A percentile compares a stretch with the other conserved stretches of the same genome.
Conservation (phyloP, 2,888 invertebrate genomes). For the Ypsolopha scabrella region DNA sequence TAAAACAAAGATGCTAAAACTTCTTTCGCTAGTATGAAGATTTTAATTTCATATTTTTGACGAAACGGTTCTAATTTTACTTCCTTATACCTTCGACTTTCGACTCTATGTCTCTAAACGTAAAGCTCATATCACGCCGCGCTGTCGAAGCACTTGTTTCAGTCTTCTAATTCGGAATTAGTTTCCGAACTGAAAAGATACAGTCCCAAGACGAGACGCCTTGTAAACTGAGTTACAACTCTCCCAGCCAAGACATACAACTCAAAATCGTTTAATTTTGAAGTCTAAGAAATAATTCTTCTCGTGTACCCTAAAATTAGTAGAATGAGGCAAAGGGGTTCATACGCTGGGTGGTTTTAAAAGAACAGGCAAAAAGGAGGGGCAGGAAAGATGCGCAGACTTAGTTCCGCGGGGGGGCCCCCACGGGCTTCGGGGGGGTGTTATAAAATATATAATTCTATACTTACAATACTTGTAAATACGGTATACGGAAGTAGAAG, state of each 20-base stretch:
- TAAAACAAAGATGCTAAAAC: constrained; percentile 72
- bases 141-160: constrained; percentile 44
- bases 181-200: constrained; percentile 71
- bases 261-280: constrained; percentile 25
- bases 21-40: constrained; percentile 71
- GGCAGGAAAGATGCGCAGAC: constrained; percentile 71
- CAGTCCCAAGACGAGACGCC: constrained; percentile 62
- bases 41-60: constrained; percentile 72
- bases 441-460: constrained; percentile 72
- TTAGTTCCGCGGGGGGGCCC: constrained; percentile 58
- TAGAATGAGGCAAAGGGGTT: constrained; percentile 69
- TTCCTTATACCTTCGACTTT: constrained; percentile 12
- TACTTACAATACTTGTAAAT: constrained; percentile 72
- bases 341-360: constrained; percentile 69
- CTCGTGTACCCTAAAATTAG: constrained; percentile 71
- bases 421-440: constrained; percentile 25
- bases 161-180: constrained; percentile 67
- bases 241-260: constrained; percentile 25
- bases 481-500: constrained; percentile 59
- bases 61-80: constrained; percentile 67
- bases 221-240: constrained; percentile 23
- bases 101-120: constrained; percentile 13
- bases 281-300: constrained; percentile 66
- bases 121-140: constrained; percentile 19
- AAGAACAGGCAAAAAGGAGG: constrained; percentile 70